Percentiles rank a stretch among this genome's conserved stretches.
Conservation (phyloP, 2,888 invertebrate species). For the Polyploca ridens region DNA sequence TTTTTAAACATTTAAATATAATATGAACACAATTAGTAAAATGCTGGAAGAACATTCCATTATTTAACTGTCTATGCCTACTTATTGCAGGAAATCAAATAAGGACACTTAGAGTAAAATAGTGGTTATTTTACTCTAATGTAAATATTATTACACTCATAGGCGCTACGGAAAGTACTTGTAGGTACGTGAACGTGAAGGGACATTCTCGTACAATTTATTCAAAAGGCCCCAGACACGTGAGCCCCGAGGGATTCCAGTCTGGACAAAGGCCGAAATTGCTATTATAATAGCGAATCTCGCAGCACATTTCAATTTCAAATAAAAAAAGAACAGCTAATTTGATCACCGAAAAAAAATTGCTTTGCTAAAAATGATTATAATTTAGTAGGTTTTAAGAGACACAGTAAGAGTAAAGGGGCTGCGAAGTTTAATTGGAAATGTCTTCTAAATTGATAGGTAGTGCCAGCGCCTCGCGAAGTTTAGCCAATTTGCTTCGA, state of each 20-base stretch:
- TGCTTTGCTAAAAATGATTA: constrained; percentile 19
- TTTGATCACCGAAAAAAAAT: constrained; percentile 16
- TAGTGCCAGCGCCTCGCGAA: constrained; percentile 52
- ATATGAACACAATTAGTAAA: no score
- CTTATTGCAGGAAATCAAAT: no score
- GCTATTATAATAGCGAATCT: constrained; percentile 52
- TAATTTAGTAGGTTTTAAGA: constrained; percentile 11
- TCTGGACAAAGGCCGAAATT: constrained; percentile 57
- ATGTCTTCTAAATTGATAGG: constrained; percentile 74
- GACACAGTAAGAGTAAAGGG: constrained; percentile 37
- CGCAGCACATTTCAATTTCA: constrained; percentile 45
- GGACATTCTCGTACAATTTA: constrained; percentile 48
- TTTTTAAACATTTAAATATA: no score
- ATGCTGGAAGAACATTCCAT: no score
- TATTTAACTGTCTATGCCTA: no score
- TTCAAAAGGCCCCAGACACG: constrained; percentile 49
- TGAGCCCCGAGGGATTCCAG: constrained; percentile 38
- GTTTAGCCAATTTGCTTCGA: constrained; percentile 68
- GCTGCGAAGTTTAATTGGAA: constrained; percentile 78
- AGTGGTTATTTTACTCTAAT: background rate
- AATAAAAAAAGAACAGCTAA: constrained; percentile 25
- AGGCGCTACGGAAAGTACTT: constrained; percentile 29
- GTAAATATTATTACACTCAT: constrained; percentile 27
- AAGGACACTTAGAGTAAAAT: no score
- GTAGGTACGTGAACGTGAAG: constrained; percentile 27